A percentile compares a stretch with the other conserved stretches of the same genome.
phyloP scores from a whole-genome alignment of 2,797 vertebrate genomes.

The Hoplostethus atlanticus region DNA sequence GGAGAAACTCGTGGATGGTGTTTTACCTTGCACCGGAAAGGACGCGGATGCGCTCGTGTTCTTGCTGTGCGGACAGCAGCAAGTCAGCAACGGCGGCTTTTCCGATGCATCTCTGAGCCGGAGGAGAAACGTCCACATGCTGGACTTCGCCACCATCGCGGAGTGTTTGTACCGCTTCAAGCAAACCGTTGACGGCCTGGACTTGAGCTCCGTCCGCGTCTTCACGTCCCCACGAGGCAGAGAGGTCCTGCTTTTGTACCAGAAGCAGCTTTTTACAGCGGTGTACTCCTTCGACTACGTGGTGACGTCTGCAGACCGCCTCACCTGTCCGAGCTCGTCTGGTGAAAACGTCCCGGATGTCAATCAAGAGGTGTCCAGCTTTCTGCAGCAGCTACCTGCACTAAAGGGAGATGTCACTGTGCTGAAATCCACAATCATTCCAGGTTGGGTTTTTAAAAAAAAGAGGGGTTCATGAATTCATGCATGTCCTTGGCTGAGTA shows the following conservation, averaged over 20 bases:
- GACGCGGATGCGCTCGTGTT: constrained; percentile 72
- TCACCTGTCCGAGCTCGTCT: constrained; percentile 53
- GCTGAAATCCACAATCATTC: constrained; percentile 87
- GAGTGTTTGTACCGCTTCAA: constrained; percentile 88
- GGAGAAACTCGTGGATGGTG: constrained; percentile 55
- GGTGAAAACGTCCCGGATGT: constrained; percentile 27
- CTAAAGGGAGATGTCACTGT: constrained; percentile 84
- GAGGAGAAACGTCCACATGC: constrained; percentile 65
- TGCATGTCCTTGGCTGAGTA: too few relatives aligned
- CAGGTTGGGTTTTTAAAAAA: constrained; percentile 82
- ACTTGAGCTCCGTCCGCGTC: constrained; percentile 80
- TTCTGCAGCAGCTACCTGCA: constrained; percentile 86
- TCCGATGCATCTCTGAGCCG: constrained; percentile 43
- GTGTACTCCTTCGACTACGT: constrained; percentile 87
- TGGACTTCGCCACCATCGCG: constrained; percentile 74
- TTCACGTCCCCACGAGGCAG: constrained; percentile 81
- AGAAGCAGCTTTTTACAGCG: constrained; percentile 88
- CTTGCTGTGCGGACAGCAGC: constrained; percentile 74
- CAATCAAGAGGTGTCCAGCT: constrained; percentile 78
- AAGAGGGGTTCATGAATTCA: too few relatives aligned
- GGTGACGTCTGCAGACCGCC: constrained; percentile 37
- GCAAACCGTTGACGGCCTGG: constrained; percentile 84
- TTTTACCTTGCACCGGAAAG: constrained; percentile 39
- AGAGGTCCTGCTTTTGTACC: constrained; percentile 78
- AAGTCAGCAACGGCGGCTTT: constrained; percentile 20